A percentile compares a stretch with the other conserved stretches of the same genome.
Conservation (phyloP, 2,113 vertebrate genomes). For the Raphicerus campestris region DNA sequence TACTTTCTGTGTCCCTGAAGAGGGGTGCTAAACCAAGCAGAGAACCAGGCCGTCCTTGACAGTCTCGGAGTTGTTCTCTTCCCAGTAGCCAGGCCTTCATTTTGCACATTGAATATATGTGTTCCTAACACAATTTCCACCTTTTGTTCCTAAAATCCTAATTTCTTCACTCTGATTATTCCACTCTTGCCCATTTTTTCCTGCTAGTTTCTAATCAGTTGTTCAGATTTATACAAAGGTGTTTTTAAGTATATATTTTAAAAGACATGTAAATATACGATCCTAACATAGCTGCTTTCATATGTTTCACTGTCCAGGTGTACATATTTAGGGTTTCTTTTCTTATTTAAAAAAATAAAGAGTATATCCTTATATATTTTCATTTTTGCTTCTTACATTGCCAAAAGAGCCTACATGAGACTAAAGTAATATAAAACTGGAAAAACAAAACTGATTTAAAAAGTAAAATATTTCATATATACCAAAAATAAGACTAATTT, state of each 20-base stretch:
- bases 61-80: background rate
- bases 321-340: background rate
- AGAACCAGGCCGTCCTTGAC: background rate
- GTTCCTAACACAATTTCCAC: background rate
- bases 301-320: background rate
- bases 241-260: background rate
- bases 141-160: background rate
- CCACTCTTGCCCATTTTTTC: background rate
- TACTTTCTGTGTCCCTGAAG: background rate
- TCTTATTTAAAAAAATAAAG: background rate
- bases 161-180: background rate
- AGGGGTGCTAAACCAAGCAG: background rate
- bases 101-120: background rate
- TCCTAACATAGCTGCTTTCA: background rate
- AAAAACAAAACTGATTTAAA: background rate
- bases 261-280: background rate
- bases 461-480: background rate
- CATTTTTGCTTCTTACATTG: background rate
- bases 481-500: background rate
- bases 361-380: background rate
- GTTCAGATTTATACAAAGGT: background rate
- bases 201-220: background rate
- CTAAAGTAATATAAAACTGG: constrained; percentile 3
- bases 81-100: background rate
- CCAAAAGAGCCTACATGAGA: background rate